Evolutionary conservation across 2,797 vertebrate species (phyloP).

Genomic region (Crocidura indochinensis): DNA sequence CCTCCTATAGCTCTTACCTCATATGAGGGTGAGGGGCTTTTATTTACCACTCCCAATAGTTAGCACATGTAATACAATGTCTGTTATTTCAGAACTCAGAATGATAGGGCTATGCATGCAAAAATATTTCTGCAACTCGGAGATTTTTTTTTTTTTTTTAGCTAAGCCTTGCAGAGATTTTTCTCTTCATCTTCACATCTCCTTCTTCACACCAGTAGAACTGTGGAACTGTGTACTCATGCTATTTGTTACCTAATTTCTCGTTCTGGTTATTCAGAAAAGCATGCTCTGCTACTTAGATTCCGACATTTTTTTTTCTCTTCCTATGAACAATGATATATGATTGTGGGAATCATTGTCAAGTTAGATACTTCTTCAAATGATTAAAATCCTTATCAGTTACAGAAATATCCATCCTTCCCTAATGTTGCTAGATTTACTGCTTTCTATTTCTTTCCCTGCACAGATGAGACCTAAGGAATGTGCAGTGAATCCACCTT

Average conservation of each 20-base stretch:
- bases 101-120: neutral
- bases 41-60: accelerated
- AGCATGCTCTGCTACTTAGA: neutral
- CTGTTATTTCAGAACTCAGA: neutral
- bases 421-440: neutral
- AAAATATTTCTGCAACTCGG: neutral
- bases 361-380: constrained; percentile 5
- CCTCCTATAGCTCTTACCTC: no score
- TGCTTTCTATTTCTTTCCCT: neutral
- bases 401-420: neutral
- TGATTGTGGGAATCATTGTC: constrained; percentile 24
- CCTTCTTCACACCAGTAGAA: neutral
- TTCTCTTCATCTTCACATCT: neutral
- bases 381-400: neutral
- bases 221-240: neutral
- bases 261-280: neutral
- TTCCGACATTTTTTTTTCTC: neutral
- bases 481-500: neutral
- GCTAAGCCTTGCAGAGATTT: neutral
- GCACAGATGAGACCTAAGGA: neutral
- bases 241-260: neutral
- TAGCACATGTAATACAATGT: neutral
- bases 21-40: neutral
- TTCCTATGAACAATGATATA: constrained; percentile 35
- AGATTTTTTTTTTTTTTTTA: neutral